A percentile compares a stretch with the other conserved stretches of the same genome.
Conservation (phyloP, 1,140 invertebrate genomes). For the Micrasema longulum region DNA sequence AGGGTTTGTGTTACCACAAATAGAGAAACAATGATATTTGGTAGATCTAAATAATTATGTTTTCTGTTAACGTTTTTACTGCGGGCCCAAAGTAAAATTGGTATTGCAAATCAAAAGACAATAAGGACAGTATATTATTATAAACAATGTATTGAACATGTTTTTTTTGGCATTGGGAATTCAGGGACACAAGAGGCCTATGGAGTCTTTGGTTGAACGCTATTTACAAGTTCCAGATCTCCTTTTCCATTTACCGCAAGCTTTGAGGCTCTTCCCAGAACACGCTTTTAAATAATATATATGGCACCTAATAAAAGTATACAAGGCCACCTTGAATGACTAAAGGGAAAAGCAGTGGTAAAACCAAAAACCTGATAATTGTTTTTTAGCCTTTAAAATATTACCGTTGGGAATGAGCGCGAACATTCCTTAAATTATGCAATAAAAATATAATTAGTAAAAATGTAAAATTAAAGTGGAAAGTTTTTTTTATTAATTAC, state of each 20-base stretch:
- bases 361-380: slow-evolving; percentile 34
- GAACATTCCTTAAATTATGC: too few relatives aligned
- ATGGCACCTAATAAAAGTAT: slow-evolving; percentile 45
- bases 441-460: too few relatives aligned
- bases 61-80: slow-evolving; percentile 2
- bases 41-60: slow-evolving; percentile 21
- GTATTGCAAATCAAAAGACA: slow-evolving; percentile 20
- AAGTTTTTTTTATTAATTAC: too few relatives aligned
- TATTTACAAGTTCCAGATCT: neutral
- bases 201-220: too few relatives aligned
- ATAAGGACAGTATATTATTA: neutral
- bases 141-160: slow-evolving; percentile 17
- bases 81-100: neutral
- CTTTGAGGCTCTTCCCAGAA: slow-evolving; percentile 40
- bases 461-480: too few relatives aligned
- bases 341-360: neutral
- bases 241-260: slow-evolving; percentile 25
- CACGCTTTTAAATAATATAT: slow-evolving; percentile 43
- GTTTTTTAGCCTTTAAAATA: slow-evolving; percentile 35
- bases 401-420: too few relatives aligned
- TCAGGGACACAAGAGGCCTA: neutral
- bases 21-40: slow-evolving; percentile 4
- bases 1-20: neutral
- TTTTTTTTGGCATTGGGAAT: slow-evolving; percentile 19
- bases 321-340: slow-evolving; percentile 1